Base-by-base conservation (phyloP, 2,888 invertebrate genomes). In the Beris morrisii region DNA sequence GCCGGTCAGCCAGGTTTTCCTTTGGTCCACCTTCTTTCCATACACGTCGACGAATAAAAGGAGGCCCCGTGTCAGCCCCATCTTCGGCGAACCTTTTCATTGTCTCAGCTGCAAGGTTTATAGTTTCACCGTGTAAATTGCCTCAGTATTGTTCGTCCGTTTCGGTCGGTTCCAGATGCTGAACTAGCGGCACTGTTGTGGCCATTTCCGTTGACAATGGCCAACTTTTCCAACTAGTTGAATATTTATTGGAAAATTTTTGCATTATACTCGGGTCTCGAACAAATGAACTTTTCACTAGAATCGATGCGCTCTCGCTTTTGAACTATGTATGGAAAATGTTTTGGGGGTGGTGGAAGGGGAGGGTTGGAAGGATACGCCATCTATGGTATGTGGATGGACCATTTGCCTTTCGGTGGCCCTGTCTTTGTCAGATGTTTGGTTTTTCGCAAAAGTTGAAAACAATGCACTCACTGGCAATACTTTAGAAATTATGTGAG, bases 191-290 rank as follows among this genome's bases (percentile, higher is more conserved):
- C 4, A 11, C 32, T 45, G 52, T 13, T 61, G 54, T 38, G 54
- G 58, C 48, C 59, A 32, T 54, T 55, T 55, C 28, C 53, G 55
- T 46, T 55, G 66, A 66, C 66, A 66, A 55, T 66, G 66, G 53
- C 66, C 45, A 66, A 66, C 61, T 66, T 66, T 64, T 31, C 38
- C 46, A 56, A 65, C 65, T 65, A 65, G 65, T 65, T 65, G 65
- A 65, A 65, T 65, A 65, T 65, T 65, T 65, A 65, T 65, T 65
- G 65, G 65, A 48, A 65, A 65, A 65, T 56, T 65, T 65, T 65
- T 56, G 65, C 56, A 65, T 65, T 56, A 65, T 65, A 11, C 56
- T 65, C 28, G n/a, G 32, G 30, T 44, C 56, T 45, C 55, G 11
- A 55, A 46, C 55, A 65, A 65, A 56, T 65, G 48, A 65, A 65